Conservation (phyloP, 2,113 vertebrate species). For the Dicrurus megarhynchus region DNA sequence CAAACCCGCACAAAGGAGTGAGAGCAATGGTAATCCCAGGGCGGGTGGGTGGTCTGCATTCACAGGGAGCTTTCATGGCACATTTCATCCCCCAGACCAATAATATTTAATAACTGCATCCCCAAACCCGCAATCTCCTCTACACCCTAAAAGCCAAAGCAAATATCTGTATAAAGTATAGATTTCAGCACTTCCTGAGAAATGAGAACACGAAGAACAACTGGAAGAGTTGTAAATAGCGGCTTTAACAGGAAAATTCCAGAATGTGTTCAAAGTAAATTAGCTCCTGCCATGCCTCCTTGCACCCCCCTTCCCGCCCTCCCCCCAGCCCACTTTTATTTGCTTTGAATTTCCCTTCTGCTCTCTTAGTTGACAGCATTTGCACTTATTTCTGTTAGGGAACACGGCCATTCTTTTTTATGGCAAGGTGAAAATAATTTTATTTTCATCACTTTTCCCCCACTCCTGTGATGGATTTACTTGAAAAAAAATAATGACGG, state of each 20-base stretch:
- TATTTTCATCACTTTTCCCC: slow-evolving; percentile 79
- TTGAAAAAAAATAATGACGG: slow-evolving; percentile 81
- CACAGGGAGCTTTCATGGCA: slow-evolving; percentile 21
- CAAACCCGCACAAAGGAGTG: slow-evolving; percentile 15
- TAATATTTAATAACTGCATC: slow-evolving; percentile 2
- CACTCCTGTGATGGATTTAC: slow-evolving; percentile 78
- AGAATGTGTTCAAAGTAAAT: slow-evolving; percentile 63
- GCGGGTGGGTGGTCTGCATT: slow-evolving; percentile 52
- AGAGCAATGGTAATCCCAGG: neutral
- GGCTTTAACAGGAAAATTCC: slow-evolving; percentile 48
- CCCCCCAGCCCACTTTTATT: slow-evolving; percentile 59
- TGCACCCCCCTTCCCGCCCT: slow-evolving; percentile 61
- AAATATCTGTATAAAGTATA: neutral
- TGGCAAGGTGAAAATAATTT: slow-evolving; percentile 89
- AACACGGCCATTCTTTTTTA: slow-evolving; percentile 74
- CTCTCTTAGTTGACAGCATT: slow-evolving; percentile 49
- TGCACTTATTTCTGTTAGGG: slow-evolving; percentile 70
- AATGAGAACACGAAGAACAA: neutral
- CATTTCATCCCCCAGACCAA: slow-evolving; percentile 1
- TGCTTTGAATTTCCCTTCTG: slow-evolving; percentile 53
- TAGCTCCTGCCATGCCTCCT: slow-evolving; percentile 70
- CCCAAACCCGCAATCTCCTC: neutral
- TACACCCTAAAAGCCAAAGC: slow-evolving; percentile 6
- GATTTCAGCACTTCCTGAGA: slow-evolving; percentile 1
- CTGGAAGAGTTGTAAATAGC: slow-evolving; percentile 24